Evolutionary conservation across 2,888 invertebrate species (phyloP).

Genomic region (Agapetus fuscipes): DNA sequence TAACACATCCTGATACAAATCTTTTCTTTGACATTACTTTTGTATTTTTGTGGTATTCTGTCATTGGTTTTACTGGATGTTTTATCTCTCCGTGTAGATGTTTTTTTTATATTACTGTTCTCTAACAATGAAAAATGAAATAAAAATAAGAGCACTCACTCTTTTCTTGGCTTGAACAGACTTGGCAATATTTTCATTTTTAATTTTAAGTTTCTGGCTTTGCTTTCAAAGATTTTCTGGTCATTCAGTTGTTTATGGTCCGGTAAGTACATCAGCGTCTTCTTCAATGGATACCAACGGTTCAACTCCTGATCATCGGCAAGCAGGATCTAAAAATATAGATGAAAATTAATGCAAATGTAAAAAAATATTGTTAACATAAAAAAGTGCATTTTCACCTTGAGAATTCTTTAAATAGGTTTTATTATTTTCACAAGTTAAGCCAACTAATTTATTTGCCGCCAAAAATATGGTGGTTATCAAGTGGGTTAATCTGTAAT

Average conservation of each 20-base stretch:
- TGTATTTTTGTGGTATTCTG: no score
- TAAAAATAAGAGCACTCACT: conserved; percentile 26
- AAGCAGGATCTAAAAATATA: conserved; percentile 60
- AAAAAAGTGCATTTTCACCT: no score
- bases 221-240: conserved; percentile 61
- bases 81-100: no score
- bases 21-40: no score
- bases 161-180: conserved; percentile 47
- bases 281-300: conserved; percentile 89
- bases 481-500: no score
- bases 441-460: no score
- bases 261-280: conserved; percentile 67
- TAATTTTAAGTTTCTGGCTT: conserved; percentile 59
- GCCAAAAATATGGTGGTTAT: no score
- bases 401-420: no score
- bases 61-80: no score
- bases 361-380: background rate
- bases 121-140: conserved; percentile 14
- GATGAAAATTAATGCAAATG: background rate
- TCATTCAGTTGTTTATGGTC: conserved; percentile 74
- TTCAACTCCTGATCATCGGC: conserved; percentile 93
- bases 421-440: no score
- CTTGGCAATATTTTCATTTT: conserved; percentile 75
- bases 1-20: no score
- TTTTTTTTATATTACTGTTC: no score